Conservation (phyloP, 92 coral and sea anemone genomes). For the Porites divaricata region DNA sequence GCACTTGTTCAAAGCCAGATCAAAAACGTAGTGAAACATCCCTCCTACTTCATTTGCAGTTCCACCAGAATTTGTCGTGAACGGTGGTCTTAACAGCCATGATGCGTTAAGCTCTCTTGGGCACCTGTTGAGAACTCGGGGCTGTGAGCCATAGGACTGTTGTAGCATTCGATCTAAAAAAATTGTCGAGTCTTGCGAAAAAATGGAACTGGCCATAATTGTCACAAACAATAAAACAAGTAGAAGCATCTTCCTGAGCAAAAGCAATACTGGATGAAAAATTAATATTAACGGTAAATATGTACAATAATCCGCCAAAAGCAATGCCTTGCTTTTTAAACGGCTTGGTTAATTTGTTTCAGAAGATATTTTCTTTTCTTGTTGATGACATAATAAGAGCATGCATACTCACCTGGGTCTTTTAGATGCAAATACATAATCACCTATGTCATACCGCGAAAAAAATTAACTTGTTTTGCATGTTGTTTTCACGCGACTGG, state of each 20-base stretch:
- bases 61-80: background rate
- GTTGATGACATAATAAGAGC: too few relatives aligned
- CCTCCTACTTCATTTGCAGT: background rate
- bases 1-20: background rate
- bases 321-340: too few relatives aligned
- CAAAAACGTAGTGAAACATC: conserved; percentile 3
- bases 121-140: background rate
- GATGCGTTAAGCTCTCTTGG: background rate
- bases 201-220: background rate
- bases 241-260: background rate
- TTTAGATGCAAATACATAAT: too few relatives aligned
- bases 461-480: too few relatives aligned
- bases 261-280: background rate
- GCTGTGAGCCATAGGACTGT: too few relatives aligned
- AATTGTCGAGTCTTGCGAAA: background rate
- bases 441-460: background rate
- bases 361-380: too few relatives aligned
- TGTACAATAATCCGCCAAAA: too few relatives aligned
- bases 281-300: background rate
- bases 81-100: background rate
- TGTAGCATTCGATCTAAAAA: background rate
- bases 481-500: too few relatives aligned
- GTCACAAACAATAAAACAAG: background rate
- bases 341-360: too few relatives aligned
- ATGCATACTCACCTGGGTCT: too few relatives aligned